Evolutionary conservation across 2,888 invertebrate genomes (phyloP).

Genomic region (Chrysolina oricalcia): DNA sequence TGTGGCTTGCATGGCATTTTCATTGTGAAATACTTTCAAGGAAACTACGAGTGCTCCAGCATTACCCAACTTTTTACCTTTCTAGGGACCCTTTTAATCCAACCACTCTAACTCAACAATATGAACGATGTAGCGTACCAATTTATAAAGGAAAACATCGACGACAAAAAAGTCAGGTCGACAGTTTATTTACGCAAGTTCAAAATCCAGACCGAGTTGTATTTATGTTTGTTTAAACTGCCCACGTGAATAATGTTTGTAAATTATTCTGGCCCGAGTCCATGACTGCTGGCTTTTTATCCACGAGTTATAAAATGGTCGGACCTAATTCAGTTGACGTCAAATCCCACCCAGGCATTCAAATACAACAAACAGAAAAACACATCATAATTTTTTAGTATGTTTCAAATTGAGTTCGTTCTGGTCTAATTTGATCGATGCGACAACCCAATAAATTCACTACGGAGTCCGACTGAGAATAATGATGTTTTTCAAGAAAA

Average conservation of each 20-base stretch:
- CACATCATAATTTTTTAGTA: conserved; percentile 27
- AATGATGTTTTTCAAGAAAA: too few relatives aligned
- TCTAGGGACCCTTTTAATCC: too few relatives aligned
- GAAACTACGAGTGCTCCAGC: too few relatives aligned
- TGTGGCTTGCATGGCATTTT: too few relatives aligned
- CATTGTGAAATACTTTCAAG: too few relatives aligned
- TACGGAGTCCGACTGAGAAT: too few relatives aligned
- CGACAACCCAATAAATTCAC: conserved; percentile 70
- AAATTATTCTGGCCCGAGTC: conserved; percentile 38
- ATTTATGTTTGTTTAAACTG: conserved; percentile 20
- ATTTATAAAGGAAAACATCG: conserved; percentile 1
- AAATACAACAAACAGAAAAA: conserved; percentile 30
- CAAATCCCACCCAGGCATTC: conserved; percentile 25
- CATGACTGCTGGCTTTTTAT: conserved; percentile 40
- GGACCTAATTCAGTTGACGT: conserved; percentile 22
- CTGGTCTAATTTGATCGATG: conserved; percentile 68
- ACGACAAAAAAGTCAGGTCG: neutral
- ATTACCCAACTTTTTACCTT: too few relatives aligned
- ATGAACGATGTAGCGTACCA: neutral
- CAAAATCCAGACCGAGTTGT: conserved; percentile 6
- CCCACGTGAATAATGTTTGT: conserved; percentile 31
- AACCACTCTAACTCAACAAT: too few relatives aligned
- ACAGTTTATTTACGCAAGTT: conserved; percentile 6
- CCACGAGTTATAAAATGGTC: conserved; percentile 24
- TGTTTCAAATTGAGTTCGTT: conserved; percentile 67